Conservation (phyloP, 2,888 invertebrate genomes). For the Ceriagrion tenellum region DNA sequence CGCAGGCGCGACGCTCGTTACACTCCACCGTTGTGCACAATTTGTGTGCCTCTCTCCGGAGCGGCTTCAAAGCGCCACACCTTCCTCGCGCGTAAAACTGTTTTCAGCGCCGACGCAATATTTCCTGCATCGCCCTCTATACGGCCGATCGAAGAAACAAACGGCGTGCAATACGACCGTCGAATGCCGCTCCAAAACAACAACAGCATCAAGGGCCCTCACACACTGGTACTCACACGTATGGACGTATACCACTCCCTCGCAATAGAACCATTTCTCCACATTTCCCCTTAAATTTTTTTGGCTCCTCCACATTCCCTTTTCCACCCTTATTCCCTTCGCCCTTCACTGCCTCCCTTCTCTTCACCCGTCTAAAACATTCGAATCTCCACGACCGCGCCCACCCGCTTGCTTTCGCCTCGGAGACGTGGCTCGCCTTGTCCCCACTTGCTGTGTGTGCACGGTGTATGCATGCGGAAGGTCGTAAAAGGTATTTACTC, state of each 20-base stretch:
- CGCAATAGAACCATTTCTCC: neutral
- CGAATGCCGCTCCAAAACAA: slow-evolving; percentile 10
- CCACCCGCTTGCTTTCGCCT: neutral
- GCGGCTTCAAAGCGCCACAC: neutral
- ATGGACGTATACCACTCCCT: neutral
- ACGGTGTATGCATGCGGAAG: neutral
- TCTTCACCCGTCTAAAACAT: neutral
- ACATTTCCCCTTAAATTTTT: neutral
- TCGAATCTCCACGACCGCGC: neutral
- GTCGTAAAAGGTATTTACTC: slow-evolving; percentile 5
- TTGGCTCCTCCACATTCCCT: neutral
- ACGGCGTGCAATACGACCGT: neutral
- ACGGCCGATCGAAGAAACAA: neutral
- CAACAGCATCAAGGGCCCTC: neutral
- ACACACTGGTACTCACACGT: too few species aligned
- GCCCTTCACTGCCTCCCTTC: too few species aligned
- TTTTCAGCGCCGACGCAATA: slow-evolving; percentile 3
- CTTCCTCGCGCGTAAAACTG: neutral
- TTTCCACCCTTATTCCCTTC: neutral
- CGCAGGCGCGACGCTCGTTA: neutral
- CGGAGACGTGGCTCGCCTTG: neutral
- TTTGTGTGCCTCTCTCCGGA: neutral
- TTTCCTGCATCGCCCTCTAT: neutral
- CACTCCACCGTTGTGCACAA: neutral
- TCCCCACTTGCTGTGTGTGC: neutral